Percentiles rank a stretch among this genome's conserved stretches.
Conservation (phyloP, 2,797 vertebrate genomes). For the Gallinago stenura region DNA sequence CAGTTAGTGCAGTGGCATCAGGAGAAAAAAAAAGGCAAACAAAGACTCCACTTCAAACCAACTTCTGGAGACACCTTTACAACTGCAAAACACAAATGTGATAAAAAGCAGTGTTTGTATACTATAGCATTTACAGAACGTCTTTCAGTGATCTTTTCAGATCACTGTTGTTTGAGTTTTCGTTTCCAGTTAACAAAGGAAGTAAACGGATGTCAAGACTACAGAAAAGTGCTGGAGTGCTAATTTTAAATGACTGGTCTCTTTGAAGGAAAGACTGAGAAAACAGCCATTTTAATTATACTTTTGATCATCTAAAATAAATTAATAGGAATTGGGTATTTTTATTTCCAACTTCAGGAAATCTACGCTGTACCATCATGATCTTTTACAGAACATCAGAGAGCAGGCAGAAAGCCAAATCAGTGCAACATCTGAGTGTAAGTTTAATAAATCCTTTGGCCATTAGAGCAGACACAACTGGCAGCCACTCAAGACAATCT, state of each 20-base stretch:
- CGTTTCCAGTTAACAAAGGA: not conserved
- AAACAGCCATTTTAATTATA: conserved; percentile 20
- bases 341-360: conserved; percentile 9
- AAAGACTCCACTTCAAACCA: not conserved
- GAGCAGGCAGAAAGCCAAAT: conserved; percentile 41
- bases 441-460: conserved; percentile 55
- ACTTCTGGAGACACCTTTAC: not conserved
- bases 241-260: not conserved
- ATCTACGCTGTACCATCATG: not conserved
- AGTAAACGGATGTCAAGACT: not conserved
- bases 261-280: conserved; percentile 4
- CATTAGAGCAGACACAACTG: conserved; percentile 28
- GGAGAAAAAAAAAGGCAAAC: not conserved
- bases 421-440: not conserved
- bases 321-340: conserved; percentile 40
- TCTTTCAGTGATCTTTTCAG: not conserved
- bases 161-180: not conserved
- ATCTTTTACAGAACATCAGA: conserved; percentile 19
- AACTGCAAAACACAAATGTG: not conserved
- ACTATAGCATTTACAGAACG: not conserved
- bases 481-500: conserved; percentile 53
- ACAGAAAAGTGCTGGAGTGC: not conserved
- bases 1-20: not conserved
- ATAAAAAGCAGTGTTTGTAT: not conserved
- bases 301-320: conserved; percentile 27